phyloP scores from a whole-genome alignment of 2,113 vertebrate species.

The Engraulis encrasicolus region DNA sequence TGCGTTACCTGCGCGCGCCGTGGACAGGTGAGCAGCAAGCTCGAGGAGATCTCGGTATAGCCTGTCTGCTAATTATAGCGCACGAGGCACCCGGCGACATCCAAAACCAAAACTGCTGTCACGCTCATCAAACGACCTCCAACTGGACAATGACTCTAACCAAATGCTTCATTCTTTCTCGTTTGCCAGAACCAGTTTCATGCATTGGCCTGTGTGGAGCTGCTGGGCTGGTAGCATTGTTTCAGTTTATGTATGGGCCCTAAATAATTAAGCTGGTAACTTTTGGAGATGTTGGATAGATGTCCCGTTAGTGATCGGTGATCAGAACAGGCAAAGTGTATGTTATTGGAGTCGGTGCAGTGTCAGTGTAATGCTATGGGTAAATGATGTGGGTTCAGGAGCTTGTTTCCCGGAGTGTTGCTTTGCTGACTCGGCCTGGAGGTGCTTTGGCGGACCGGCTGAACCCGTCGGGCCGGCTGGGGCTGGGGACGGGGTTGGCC shows the following conservation, averaged over 20 bases:
- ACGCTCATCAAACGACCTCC: slow-evolving; percentile 67
- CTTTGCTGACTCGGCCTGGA: slow-evolving; percentile 69
- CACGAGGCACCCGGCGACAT: slow-evolving; percentile 72
- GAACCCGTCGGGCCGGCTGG: slow-evolving; percentile 73
- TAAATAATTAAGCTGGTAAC: not conserved
- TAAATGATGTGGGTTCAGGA: not conserved
- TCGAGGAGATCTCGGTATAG: slow-evolving; percentile 64
- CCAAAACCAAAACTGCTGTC: slow-evolving; percentile 73
- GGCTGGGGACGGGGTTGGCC: slow-evolving; percentile 58
- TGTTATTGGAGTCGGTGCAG: not conserved
- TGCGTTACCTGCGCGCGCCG: not conserved
- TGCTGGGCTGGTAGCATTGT: not conserved
- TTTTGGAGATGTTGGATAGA: not conserved
- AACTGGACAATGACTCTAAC: slow-evolving; percentile 29
- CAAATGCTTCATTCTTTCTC: slow-evolving; percentile 45
- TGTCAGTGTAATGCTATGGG: not conserved
- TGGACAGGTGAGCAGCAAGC: slow-evolving; percentile 69
- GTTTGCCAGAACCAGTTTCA: not conserved
- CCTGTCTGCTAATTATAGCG: slow-evolving; percentile 74
- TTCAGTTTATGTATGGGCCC: not conserved
- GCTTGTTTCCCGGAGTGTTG: slow-evolving; percentile 58
- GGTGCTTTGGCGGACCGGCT: slow-evolving; percentile 71
- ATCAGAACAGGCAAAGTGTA: not conserved
- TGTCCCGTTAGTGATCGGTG: not conserved
- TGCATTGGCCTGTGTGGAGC: not conserved